Evolutionary conservation across 1,140 invertebrate species (phyloP), one percentile per base, ranked within the genome.

Genomic region (Macrobrachium nipponense): DNA sequence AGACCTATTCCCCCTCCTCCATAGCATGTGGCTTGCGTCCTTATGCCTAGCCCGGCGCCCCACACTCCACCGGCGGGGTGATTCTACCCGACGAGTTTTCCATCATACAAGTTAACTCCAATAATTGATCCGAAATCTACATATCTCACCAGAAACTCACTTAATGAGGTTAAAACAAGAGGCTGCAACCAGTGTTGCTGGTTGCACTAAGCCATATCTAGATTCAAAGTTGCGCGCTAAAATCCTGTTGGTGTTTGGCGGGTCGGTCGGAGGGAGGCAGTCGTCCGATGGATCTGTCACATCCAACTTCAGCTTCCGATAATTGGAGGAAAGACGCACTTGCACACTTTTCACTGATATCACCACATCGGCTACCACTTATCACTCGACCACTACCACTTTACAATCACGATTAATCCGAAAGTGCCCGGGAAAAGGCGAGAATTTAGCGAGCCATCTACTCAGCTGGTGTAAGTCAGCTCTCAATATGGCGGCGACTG

Each of bases 401-500:
- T 73, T 72, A 59, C 14, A 60, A 43, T n/a, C 58, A 59, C 73
- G n/a, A 61, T 80, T 80, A 86, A 62, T 58, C 17, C 59, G 27
- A 80, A 86, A 60, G 68, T 73, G 76, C 72, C 64, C 68, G 83
- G 27, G 44, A 60, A 80, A 60, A 23, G 43, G 17, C 51, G 27
- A 73, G 20, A 86, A 11, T 60, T n/a, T 43, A 82, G 70, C 58
- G 23, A 73, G 60, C 64, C 76, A 61, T 80, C 77, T 51, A 58
- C 66, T 73, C 66, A 66, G 64, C 51, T 17, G 51, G 27, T 80
- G 62, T 77, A 72, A 68, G 66, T 77, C 27, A 75, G 51, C 51
- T 59, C 82, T 66, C 83, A 86, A 86, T 86, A 86, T 86, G 83
- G 83, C 83, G 83, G 83, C 83, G 83, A 86, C 83, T 86, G 83